Percentiles rank a stretch among this genome's conserved stretches.
Conservation (phyloP, 2,888 invertebrate species). For the Cataglyphis cursor region DNA sequence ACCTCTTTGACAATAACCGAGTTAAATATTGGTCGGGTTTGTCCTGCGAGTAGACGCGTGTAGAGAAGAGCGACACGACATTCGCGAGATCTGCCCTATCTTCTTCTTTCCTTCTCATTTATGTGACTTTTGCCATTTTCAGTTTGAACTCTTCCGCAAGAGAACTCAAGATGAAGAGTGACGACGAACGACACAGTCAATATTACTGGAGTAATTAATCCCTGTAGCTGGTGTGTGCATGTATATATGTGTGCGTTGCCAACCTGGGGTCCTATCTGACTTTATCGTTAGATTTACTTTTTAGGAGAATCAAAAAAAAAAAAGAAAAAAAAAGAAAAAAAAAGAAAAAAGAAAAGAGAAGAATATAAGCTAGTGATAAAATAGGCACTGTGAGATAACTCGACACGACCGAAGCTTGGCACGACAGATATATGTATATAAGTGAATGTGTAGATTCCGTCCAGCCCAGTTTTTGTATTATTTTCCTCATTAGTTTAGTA, state of each 20-base stretch:
- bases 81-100: constrained; percentile 57
- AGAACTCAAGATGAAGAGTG: constrained; percentile 75
- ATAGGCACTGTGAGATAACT: constrained; percentile 77
- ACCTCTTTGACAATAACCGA: constrained; percentile 85
- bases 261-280: constrained; percentile 79
- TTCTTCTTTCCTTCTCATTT: constrained; percentile 45
- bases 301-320: constrained; percentile 74
- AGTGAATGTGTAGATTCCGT: constrained; percentile 86
- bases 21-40: constrained; percentile 72
- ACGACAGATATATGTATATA: constrained; percentile 86
- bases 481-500: constrained; percentile 74
- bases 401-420: constrained; percentile 83
- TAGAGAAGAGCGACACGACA: constrained; percentile 61
- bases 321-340: constrained; percentile 29
- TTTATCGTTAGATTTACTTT: constrained; percentile 72
- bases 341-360: background rate
- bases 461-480: constrained; percentile 82
- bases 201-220: constrained; percentile 80
- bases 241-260: constrained; percentile 85
- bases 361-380: constrained; percentile 65
- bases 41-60: constrained; percentile 73
- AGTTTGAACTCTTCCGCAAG: constrained; percentile 64
- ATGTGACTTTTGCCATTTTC: constrained; percentile 61
- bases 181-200: constrained; percentile 80
- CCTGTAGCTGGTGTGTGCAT: constrained; percentile 83